phyloP scores from a whole-genome alignment of 2,888 invertebrate genomes.

The Melitaea athalia region DNA sequence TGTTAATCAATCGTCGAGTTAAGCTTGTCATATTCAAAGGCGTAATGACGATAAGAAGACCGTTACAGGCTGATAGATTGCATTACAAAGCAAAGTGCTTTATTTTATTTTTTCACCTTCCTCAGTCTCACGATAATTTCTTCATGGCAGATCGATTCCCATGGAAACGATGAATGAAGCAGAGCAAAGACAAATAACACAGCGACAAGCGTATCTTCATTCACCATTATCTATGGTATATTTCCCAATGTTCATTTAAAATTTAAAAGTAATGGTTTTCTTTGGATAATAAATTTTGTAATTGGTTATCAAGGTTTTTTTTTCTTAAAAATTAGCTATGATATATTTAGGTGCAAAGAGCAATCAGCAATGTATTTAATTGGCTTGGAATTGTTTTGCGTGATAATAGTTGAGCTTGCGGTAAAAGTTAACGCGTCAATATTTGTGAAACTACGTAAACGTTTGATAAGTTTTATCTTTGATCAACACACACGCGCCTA shows the following conservation, averaged over 20 bases:
- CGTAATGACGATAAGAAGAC: constrained; percentile 3
- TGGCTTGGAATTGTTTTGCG: no score
- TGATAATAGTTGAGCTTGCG: no score
- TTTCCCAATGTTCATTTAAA: constrained; percentile 14
- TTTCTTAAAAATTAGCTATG: no score
- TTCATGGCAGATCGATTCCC: constrained; percentile 16
- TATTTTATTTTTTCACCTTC: constrained; percentile 13
- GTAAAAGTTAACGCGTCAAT: no score
- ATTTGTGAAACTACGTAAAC: no score
- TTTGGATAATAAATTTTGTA: not conserved
- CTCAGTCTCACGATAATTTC: constrained; percentile 22
- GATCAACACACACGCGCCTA: no score
- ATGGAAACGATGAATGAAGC: constrained; percentile 19
- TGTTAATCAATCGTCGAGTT: not conserved
- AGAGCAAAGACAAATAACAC: constrained; percentile 23
- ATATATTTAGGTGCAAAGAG: no score
- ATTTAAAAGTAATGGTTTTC: not conserved
- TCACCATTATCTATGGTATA: constrained; percentile 24
- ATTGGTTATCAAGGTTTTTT: not conserved
- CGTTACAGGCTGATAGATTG: constrained; percentile 10
- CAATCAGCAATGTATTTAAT: no score
- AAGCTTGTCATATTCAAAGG: not conserved
- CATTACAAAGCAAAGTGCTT: constrained; percentile 17
- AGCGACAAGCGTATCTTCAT: constrained; percentile 18
- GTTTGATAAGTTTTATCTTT: no score